A percentile compares a stretch with the other conserved stretches of the same genome.
These are phyloP conservation scores for Lindbergichthys nudifrons DNA, from an alignment of 2,797 vertebrate species.

Conservation along the genomic window DNA sequence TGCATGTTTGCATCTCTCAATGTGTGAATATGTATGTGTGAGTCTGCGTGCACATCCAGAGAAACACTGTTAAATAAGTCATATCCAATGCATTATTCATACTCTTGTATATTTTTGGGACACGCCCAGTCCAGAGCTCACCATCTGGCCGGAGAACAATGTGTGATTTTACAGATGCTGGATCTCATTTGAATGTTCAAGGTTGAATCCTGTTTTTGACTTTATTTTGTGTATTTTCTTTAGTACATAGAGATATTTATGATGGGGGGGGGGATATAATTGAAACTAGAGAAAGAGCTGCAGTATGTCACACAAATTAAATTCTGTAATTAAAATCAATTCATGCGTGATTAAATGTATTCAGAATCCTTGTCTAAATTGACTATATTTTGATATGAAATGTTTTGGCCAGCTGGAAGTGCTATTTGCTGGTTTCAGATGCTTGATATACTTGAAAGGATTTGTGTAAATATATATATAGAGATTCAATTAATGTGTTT, in stretches of 20 bases:
- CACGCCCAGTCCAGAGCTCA: constrained; percentile 52
- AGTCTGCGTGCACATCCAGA: constrained; percentile 56
- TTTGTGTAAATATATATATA: constrained; percentile 46
- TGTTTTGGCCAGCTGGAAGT: constrained; percentile 59
- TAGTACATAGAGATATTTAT: constrained; percentile 77
- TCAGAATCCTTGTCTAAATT: constrained; percentile 70
- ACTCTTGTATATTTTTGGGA: constrained; percentile 75
- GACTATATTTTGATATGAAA: constrained; percentile 76
- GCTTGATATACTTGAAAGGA: constrained; percentile 61
- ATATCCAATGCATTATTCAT: constrained; percentile 72
- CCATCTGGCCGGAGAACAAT: constrained; percentile 60
- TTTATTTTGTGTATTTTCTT: constrained; percentile 62
- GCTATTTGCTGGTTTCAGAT: constrained; percentile 54
- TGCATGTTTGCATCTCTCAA: constrained; percentile 32
- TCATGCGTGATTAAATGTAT: constrained; percentile 78
- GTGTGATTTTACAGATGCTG: constrained; percentile 70
- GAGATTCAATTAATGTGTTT: constrained; percentile 62
- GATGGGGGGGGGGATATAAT: constrained; percentile 55
- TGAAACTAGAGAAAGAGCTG: constrained; percentile 48
- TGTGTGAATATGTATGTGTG: constrained; percentile 18
- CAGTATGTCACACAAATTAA: constrained; percentile 67
- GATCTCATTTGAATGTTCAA: constrained; percentile 50
- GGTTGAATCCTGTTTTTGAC: constrained; percentile 54
- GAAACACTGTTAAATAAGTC: constrained; percentile 82
- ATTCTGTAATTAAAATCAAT: constrained; percentile 77